phyloP scores from a whole-genome alignment of 2,888 invertebrate genomes.

The Eilema depressum region DNA sequence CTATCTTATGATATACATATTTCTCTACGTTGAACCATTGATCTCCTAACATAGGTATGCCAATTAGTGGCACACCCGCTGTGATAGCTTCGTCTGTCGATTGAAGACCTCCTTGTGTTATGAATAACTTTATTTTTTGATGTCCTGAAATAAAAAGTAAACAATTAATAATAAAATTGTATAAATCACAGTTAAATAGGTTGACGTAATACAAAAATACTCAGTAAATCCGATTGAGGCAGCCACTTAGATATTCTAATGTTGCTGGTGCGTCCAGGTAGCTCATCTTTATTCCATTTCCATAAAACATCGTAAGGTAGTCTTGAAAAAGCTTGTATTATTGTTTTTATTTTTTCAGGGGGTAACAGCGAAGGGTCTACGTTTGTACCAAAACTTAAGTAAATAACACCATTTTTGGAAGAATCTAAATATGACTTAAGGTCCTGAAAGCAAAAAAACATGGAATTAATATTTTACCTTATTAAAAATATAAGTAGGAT shows the following conservation, averaged over 20 bases:
- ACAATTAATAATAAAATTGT: no score
- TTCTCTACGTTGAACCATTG: constrained; percentile 68
- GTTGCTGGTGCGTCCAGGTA: constrained; percentile 68
- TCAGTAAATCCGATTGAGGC: constrained; percentile 65
- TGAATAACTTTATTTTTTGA: constrained; percentile 75
- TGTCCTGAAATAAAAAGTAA: constrained; percentile 55
- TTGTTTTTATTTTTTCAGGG: constrained; percentile 56
- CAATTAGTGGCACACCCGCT: constrained; percentile 69
- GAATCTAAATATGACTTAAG: constrained; percentile 68
- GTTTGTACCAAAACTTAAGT: constrained; percentile 79
- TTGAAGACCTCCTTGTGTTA: constrained; percentile 76
- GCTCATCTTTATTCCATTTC: constrained; percentile 75
- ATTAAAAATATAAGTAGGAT: no score
- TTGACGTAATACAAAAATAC: constrained; percentile 15
- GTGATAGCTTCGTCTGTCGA: constrained; percentile 74
- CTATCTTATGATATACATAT: background rate
- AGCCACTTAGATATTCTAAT: constrained; percentile 78
- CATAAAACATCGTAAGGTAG: constrained; percentile 78
- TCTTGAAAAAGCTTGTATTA: constrained; percentile 68
- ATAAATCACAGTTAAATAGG: no score
- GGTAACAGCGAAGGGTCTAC: constrained; percentile 65
- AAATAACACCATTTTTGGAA: constrained; percentile 75
- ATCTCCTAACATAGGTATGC: constrained; percentile 67
- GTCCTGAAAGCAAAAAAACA: constrained; percentile 58
- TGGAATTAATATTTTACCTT: no score